phyloP scores from a whole-genome alignment of 1,140 invertebrate genomes.

The Neoseiulus cucumeris region DNA sequence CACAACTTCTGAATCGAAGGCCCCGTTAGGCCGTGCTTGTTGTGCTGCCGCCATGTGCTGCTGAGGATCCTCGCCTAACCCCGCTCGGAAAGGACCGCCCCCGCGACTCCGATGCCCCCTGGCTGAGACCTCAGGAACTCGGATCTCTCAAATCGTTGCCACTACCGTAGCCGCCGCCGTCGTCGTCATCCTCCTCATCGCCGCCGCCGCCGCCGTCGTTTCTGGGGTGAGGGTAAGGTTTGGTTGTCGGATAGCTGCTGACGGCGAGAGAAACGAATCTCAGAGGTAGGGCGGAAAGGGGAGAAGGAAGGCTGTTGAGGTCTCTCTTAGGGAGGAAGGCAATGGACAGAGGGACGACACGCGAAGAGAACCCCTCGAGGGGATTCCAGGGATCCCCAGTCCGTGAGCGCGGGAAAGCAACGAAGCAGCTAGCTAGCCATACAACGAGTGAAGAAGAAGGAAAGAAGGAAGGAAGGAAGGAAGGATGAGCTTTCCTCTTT shows the following conservation, averaged over 20 bases:
- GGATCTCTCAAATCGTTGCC: background rate
- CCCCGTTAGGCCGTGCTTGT: too few relatives aligned
- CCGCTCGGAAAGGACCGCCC: background rate
- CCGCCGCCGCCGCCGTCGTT: background rate
- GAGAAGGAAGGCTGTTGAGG: constrained; percentile 6
- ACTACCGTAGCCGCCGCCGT: background rate
- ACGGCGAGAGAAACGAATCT: background rate
- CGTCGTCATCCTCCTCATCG: background rate
- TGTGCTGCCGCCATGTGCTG: too few relatives aligned
- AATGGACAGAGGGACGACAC: too few relatives aligned
- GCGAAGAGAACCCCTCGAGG: too few relatives aligned
- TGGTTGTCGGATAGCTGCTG: background rate
- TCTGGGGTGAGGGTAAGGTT: too few relatives aligned
- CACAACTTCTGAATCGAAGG: too few relatives aligned
- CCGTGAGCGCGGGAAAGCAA: background rate
- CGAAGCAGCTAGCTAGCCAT: background rate
- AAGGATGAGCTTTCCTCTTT: background rate
- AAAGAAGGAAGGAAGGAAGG: background rate
- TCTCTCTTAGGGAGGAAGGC: background rate
- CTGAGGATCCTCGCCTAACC: too few relatives aligned
- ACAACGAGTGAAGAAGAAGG: background rate
- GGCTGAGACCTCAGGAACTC: background rate
- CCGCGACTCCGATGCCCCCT: background rate
- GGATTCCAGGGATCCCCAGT: background rate
- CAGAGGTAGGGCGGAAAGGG: background rate